These are phyloP conservation scores for Caenorhabditis uteleia DNA, from an alignment of 2,888 invertebrate genomes.

Conservation along the genomic window DNA sequence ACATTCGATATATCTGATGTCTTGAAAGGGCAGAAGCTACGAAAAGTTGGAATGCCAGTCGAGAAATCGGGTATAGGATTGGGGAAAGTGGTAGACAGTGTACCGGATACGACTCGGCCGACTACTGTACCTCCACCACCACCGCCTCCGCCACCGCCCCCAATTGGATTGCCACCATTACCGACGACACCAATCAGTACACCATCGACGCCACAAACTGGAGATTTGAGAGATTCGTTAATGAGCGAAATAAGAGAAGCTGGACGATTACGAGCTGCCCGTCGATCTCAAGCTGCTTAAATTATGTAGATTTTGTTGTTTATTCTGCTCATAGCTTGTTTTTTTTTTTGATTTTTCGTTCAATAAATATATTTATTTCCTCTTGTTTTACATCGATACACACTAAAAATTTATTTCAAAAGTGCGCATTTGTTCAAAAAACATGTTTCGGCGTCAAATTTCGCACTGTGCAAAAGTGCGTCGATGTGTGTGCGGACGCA, in stretches of 20 bases:
- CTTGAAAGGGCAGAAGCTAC: slow-evolving; percentile 16
- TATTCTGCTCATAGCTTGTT: neutral
- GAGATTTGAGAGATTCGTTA: slow-evolving; percentile 19
- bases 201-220: slow-evolving; percentile 2
- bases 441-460: too few relatives aligned
- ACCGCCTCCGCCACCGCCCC: slow-evolving; percentile 35
- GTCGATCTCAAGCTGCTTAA: slow-evolving; percentile 21
- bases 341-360: too few relatives aligned
- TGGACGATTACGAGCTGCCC: slow-evolving; percentile 29
- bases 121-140: slow-evolving; percentile 11
- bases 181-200: neutral
- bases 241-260: slow-evolving; percentile 41
- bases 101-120: neutral
- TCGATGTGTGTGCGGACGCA: too few relatives aligned
- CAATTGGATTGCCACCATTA: neutral
- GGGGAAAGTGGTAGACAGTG: slow-evolving; percentile 22
- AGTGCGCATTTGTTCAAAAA: too few relatives aligned
- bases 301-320: neutral
- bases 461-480: too few relatives aligned
- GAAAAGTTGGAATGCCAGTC: slow-evolving; percentile 36
- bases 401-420: too few relatives aligned
- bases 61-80: slow-evolving; percentile 31
- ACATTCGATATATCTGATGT: slow-evolving; percentile 26
- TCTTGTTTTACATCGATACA: too few relatives aligned
- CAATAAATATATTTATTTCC: too few relatives aligned